phyloP scores from a whole-genome alignment of 2,797 vertebrate genomes.

The Hyperoplus immaculatus region DNA sequence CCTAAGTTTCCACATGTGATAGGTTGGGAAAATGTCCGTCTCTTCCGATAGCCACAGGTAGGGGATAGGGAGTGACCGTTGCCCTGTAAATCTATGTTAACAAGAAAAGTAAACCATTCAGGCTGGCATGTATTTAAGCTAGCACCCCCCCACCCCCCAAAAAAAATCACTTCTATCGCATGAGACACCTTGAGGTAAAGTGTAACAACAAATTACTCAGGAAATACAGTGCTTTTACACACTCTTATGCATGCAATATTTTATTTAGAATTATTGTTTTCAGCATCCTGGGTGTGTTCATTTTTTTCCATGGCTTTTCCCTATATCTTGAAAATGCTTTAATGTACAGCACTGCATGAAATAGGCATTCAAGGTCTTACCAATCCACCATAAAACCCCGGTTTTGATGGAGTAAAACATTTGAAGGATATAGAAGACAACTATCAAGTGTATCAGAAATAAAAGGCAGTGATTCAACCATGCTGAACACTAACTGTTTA shows the following conservation, averaged over 20 bases:
- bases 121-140: conserved; percentile 17
- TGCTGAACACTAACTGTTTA: conserved; percentile 58
- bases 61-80: conserved; percentile 16
- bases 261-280: conserved; percentile 24
- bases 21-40: conserved; percentile 67
- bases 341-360: conserved; percentile 30
- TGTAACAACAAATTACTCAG: conserved; percentile 19
- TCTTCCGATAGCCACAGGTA: conserved; percentile 72
- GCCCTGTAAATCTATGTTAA: conserved; percentile 38
- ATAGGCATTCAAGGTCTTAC: conserved; percentile 52
- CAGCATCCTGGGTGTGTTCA: conserved; percentile 15
- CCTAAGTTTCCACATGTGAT: conserved; percentile 65
- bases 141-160: not conserved
- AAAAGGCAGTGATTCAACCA: conserved; percentile 68
- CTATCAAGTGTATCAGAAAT: conserved; percentile 63
- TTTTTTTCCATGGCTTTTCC: not conserved
- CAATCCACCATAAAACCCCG: conserved; percentile 37
- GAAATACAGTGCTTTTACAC: conserved; percentile 17
- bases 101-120: conserved; percentile 38
- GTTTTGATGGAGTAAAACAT: conserved; percentile 43
- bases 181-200: conserved; percentile 24
- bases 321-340: conserved; percentile 34
- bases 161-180: conserved; percentile 31
- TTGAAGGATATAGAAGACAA: conserved; percentile 43
- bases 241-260: conserved; percentile 9